Base-by-base conservation (phyloP, 2,113 vertebrate genomes). In the Otolemur garnettii region DNA sequence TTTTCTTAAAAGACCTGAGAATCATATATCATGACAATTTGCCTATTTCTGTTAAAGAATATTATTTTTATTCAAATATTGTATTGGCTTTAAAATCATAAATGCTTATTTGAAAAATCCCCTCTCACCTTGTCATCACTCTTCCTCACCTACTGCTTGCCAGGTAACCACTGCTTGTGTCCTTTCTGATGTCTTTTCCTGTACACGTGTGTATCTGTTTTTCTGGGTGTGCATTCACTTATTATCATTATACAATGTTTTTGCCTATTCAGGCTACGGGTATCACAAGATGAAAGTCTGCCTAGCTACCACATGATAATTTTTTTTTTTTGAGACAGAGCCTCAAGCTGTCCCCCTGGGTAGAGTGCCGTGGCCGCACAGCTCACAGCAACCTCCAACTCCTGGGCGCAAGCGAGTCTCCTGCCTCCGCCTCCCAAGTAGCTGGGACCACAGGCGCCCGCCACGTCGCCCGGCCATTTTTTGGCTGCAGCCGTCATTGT, bases 1-100 rank as follows among this genome's bases (percentile, higher is more conserved):
- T 81, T 64, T 64, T 62, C 30, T 82, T 77, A 26, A 90, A 87
- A 66, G 30, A 19, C 14, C 19, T 33, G 45, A 88, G 53, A 83
- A 64, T 94, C 38, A 75, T 74, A 1, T 53, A 53, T 68, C 62
- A 84, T 42, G n/a, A 60, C 15, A 60, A 2, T 35, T 35, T 83
- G 57, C 21, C 30, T n/a, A 30, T 81, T 92, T 96, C 35, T 72
- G 3, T 83, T 24, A 64, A 38, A 71, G 28, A 83, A 10, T 79
- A 62, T 93, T 53, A 66, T 72, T 87, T 93, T 83, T 50, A 66
- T 86, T 75, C 26, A 80, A 87, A 66, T 92, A 68, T 53, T 60
- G 59, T 69, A 80, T 19, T 80, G 55, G 35, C 55, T 93, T 80
- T 68, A 33, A 81, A 71, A 42, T 21, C 64, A 50, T 33, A 45